Conservation (phyloP, 2,888 invertebrate species). For the Phragmatobia fuliginosa region DNA sequence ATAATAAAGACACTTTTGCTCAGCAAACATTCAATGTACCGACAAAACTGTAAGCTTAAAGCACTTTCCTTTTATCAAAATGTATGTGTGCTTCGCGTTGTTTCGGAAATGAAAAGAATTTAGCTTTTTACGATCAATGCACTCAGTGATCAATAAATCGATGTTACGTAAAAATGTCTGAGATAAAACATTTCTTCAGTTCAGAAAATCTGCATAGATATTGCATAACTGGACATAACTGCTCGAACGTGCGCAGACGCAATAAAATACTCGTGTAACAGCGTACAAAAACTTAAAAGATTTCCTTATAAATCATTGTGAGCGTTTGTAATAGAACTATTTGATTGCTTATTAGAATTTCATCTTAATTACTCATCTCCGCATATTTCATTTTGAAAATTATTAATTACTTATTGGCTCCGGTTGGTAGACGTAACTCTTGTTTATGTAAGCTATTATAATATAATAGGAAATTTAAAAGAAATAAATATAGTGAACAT, state of each 20-base stretch:
- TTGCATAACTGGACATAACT: conserved; percentile 49
- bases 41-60: neutral
- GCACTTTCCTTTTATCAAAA: neutral
- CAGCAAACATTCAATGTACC: neutral
- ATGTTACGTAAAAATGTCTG: conserved; percentile 43
- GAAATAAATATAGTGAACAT: no score
- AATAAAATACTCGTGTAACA: conserved; percentile 31
- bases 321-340: conserved; percentile 21
- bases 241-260: conserved; percentile 36
- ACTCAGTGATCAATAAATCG: conserved; percentile 27
- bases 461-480: neutral
- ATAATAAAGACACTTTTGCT: neutral
- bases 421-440: neutral
- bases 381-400: neutral
- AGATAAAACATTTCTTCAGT: conserved; percentile 33
- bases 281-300: conserved; percentile 37
- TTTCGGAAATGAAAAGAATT: neutral
- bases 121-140: conserved; percentile 13
- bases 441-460: neutral
- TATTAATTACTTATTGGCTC: neutral
- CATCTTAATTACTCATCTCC: neutral
- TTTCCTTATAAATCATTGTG: conserved; percentile 43
- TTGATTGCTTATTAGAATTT: conserved; percentile 9
- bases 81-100: neutral
- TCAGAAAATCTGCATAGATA: conserved; percentile 31